These are phyloP conservation scores for Drosophila austrosaltans DNA, from an alignment of 2,888 invertebrate genomes.

Conservation along the genomic window DNA sequence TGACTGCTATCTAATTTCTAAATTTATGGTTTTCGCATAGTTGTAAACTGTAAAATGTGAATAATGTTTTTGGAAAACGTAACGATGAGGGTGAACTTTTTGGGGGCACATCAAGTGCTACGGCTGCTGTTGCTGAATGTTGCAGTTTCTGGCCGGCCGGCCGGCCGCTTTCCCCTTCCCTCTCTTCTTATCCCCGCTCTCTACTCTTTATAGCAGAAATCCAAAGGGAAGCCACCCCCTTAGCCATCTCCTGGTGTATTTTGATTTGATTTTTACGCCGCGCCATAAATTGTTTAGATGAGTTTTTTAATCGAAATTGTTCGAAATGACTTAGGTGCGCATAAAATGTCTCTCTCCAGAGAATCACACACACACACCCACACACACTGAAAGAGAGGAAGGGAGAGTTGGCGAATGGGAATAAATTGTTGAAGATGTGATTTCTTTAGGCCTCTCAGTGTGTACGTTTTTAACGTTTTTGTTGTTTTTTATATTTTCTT, in stretches of 20 bases:
- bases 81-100: conserved; percentile 19
- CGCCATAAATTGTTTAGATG: conserved; percentile 82
- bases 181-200: neutral
- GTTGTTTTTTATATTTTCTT: conserved; percentile 30
- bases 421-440: conserved; percentile 65
- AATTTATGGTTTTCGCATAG: conserved; percentile 80
- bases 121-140: conserved; percentile 65
- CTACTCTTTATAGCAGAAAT: neutral
- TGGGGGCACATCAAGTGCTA: conserved; percentile 1
- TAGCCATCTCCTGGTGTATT: conserved; percentile 56
- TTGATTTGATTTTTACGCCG: conserved; percentile 82
- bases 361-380: conserved; percentile 6
- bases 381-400: neutral
- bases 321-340: conserved; percentile 79
- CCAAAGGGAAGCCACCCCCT: neutral
- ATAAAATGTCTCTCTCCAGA: conserved; percentile 72
- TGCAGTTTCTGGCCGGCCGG: conserved; percentile 72
- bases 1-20: conserved; percentile 65
- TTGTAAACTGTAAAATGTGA: conserved; percentile 80
- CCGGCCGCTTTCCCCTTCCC: neutral
- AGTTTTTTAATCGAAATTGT: conserved; percentile 81
- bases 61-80: conserved; percentile 46
- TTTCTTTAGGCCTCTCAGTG: conserved; percentile 54
- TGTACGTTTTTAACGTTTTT: neutral
- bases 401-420: conserved; percentile 17